phyloP scores from a whole-genome alignment of 2,113 vertebrate genomes.

The Lasiurus borealis region DNA sequence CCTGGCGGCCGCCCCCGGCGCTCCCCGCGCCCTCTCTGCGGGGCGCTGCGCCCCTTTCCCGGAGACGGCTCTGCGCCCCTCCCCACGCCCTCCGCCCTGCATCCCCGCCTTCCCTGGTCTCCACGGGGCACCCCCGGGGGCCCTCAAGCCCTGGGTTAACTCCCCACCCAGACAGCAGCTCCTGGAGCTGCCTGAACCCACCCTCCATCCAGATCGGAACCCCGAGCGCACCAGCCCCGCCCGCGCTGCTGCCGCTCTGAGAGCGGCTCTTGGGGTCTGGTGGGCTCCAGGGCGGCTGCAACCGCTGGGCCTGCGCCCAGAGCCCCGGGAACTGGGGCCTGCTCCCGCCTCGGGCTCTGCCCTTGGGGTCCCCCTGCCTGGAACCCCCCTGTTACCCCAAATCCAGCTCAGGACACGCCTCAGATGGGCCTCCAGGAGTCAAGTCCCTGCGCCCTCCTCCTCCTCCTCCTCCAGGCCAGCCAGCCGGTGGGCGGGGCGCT shows the following conservation, averaged over 20 bases:
- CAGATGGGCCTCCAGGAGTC: neutral
- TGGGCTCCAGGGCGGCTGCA: neutral
- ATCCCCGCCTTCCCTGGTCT: neutral
- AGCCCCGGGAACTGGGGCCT: neutral
- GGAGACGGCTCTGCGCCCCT: neutral
- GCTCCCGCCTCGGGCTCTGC: neutral
- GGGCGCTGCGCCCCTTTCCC: rapidly evolving
- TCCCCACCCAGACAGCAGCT: too few relatives aligned
- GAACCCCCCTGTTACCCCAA: neutral
- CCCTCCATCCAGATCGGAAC: neutral
- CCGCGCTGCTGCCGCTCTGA: neutral
- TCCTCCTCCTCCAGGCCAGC: too few relatives aligned
- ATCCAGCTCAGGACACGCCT: neutral
- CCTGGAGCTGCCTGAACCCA: neutral
- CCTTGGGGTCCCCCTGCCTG: neutral
- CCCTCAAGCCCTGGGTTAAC: neutral
- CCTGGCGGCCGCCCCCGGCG: neutral
- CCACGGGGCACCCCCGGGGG: neutral
- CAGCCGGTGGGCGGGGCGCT: neutral
- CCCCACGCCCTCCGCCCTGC: neutral
- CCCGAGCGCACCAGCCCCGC: neutral
- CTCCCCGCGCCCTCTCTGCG: neutral
- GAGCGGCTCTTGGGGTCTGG: neutral
- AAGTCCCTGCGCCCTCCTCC: neutral
- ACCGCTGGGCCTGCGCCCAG: too few relatives aligned